A percentile compares a stretch with the other conserved stretches of the same genome.
These are phyloP conservation scores for Eufriesea mexicana DNA, from an alignment of 1,140 invertebrate species.

Conservation along the genomic window DNA sequence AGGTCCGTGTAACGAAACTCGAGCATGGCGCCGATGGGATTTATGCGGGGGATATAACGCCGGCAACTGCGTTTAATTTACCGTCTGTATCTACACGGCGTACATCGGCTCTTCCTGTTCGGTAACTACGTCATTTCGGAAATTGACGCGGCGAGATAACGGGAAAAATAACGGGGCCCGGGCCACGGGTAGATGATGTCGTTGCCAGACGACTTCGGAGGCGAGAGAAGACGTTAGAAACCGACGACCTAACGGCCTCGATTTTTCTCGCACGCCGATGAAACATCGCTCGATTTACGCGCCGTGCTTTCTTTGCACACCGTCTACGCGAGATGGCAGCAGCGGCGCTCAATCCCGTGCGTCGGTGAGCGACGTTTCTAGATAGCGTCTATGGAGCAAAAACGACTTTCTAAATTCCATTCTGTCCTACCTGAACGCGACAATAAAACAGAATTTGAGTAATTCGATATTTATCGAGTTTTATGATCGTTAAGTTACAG, in stretches of 20 bases:
- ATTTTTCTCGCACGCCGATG: conserved; percentile 13
- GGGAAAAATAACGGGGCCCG: conserved; percentile 7
- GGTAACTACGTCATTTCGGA: conserved; percentile 41
- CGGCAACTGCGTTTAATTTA: conserved; percentile 34
- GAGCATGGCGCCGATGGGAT: conserved; percentile 2
- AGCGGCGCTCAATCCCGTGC: neutral
- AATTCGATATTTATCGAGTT: too few relatives aligned
- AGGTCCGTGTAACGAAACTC: neutral
- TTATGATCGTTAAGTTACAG: too few relatives aligned
- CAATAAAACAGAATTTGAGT: too few relatives aligned
- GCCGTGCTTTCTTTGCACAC: neutral
- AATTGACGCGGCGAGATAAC: conserved; percentile 43
- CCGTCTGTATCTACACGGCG: neutral
- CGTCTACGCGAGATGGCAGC: too few relatives aligned
- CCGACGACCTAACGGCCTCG: neutral
- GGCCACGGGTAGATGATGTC: conserved; percentile 9
- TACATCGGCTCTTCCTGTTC: conserved; percentile 13
- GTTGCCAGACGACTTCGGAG: neutral
- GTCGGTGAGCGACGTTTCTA: neutral
- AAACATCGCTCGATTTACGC: conserved; percentile 29
- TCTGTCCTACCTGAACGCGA: too few relatives aligned
- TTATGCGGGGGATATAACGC: conserved; percentile 12
- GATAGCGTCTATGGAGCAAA: too few relatives aligned
- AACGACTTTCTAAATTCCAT: too few relatives aligned
- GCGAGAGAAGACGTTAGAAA: neutral